Conservation (phyloP, 1,140 invertebrate species). For the Kradibia gibbosae region DNA sequence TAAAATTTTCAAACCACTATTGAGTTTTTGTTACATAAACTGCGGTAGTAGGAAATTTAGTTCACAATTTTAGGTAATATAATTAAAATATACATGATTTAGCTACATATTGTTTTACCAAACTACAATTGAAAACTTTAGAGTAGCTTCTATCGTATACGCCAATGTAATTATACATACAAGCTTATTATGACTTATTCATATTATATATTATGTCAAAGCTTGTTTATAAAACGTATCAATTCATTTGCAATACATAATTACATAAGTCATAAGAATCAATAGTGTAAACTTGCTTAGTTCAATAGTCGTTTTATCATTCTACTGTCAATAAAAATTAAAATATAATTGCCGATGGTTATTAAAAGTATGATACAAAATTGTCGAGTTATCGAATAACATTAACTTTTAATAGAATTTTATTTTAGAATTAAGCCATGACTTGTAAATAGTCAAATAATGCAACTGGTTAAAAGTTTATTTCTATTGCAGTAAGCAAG, state of each 20-base stretch:
- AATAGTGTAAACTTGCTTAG: too few relatives aligned
- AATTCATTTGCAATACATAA: too few relatives aligned
- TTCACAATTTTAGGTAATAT: not conserved
- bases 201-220: not conserved
- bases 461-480: not conserved
- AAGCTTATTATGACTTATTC: not conserved
- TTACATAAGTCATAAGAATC: too few relatives aligned
- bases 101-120: not conserved
- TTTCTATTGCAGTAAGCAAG: not conserved
- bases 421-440: not conserved
- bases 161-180: not conserved
- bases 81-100: slow-evolving; percentile 17
- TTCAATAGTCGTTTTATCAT: too few relatives aligned
- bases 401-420: not conserved
- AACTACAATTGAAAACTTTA: not conserved
- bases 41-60: not conserved
- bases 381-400: too few relatives aligned
- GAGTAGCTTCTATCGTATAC: not conserved
- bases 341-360: too few relatives aligned
- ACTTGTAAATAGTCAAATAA: not conserved
- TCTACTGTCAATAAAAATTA: too few relatives aligned
- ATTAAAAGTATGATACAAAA: too few relatives aligned
- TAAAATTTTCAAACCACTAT: not conserved
- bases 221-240: too few relatives aligned
- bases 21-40: not conserved